A percentile compares a stretch with the other conserved stretches of the same genome.
These are phyloP conservation scores for Leucoraja erinaceus DNA, from an alignment of 2,113 vertebrate species.

Conservation along the genomic window DNA sequence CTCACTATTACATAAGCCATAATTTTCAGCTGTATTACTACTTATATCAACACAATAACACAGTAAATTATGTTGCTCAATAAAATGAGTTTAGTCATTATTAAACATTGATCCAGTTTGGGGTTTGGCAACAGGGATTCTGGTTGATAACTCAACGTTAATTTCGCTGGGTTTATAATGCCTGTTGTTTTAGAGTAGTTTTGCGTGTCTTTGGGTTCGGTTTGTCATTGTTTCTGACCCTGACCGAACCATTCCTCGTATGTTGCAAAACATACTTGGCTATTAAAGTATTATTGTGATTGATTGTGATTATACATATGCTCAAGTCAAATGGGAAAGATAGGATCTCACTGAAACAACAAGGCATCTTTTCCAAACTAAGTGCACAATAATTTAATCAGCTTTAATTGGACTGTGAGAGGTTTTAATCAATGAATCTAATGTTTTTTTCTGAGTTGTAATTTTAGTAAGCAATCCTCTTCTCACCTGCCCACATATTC, in stretches of 20 bases:
- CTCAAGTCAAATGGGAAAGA: background rate
- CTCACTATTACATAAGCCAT: background rate
- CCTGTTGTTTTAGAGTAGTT: conserved; percentile 1
- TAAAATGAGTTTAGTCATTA: background rate
- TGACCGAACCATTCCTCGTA: background rate
- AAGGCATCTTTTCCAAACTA: background rate
- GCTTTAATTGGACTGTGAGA: background rate
- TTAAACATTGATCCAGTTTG: background rate
- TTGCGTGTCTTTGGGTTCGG: background rate
- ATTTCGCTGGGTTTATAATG: background rate
- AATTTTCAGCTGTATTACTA: background rate
- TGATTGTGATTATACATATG: background rate
- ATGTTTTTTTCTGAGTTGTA: background rate
- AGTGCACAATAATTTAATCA: background rate
- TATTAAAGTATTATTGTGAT: no score
- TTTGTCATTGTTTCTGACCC: background rate
- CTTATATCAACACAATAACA: background rate
- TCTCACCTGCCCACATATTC: background rate
- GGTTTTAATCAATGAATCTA: background rate
- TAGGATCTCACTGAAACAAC: background rate
- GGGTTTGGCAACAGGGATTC: background rate
- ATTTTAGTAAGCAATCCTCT: background rate
- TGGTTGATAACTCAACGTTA: background rate
- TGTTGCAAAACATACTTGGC: no score
- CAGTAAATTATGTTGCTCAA: background rate